Evolutionary conservation across 2,888 invertebrate genomes (phyloP).

Genomic region (Agrotis ipsilon): DNA sequence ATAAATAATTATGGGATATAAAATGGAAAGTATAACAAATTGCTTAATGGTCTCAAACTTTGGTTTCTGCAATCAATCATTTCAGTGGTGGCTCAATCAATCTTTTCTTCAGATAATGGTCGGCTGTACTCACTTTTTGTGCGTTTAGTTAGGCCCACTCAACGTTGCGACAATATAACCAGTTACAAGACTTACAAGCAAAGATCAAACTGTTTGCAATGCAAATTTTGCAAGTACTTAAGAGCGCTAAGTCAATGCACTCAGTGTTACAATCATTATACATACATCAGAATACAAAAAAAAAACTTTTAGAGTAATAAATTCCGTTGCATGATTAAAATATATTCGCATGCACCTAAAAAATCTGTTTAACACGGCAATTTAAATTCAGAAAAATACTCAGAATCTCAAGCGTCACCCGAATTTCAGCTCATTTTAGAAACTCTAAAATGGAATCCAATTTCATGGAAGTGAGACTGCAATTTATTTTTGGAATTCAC

Average conservation of each 20-base stretch:
- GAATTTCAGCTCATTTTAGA: constrained; percentile 43
- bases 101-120: constrained; percentile 48
- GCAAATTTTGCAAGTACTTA: constrained; percentile 46
- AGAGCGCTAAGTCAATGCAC: constrained; percentile 42
- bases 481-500: constrained; percentile 56
- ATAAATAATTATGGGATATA: constrained; percentile 80
- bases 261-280: constrained; percentile 34
- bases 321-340: constrained; percentile 28
- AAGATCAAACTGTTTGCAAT: constrained; percentile 53
- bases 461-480: constrained; percentile 51
- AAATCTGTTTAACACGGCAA: constrained; percentile 11
- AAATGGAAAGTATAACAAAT: constrained; percentile 84
- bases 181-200: constrained; percentile 47
- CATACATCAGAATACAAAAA: constrained; percentile 12
- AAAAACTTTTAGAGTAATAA: constrained; percentile 13
- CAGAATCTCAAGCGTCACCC: constrained; percentile 23
- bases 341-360: constrained; percentile 22
- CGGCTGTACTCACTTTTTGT: constrained; percentile 49
- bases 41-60: constrained; percentile 74
- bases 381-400: constrained; percentile 46
- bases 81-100: constrained; percentile 57
- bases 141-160: constrained; percentile 50
- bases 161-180: constrained; percentile 47
- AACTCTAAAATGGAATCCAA: constrained; percentile 47
- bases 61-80: constrained; percentile 76